phyloP scores from a whole-genome alignment of 2,797 vertebrate species.

The Picus viridis region DNA sequence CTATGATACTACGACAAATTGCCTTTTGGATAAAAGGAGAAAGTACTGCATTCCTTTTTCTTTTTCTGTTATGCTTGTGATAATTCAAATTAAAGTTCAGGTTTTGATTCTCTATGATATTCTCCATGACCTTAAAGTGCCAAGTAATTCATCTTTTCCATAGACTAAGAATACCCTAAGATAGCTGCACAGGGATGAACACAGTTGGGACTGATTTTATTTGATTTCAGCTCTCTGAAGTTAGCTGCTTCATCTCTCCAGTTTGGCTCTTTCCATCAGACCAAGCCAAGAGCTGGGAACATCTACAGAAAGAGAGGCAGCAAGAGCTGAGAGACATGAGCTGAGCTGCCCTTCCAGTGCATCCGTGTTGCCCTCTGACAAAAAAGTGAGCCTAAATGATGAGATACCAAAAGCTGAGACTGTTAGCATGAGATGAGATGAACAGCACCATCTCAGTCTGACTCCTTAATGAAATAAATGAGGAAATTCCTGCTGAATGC shows the following conservation, averaged over 20 bases:
- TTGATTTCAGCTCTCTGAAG: neutral
- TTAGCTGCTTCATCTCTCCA: neutral
- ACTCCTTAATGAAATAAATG: conserved; percentile 26
- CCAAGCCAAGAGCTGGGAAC: neutral
- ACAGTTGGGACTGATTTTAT: neutral
- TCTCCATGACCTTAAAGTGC: neutral
- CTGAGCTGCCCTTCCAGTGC: neutral
- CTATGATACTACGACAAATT: neutral
- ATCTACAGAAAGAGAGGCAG: rapidly evolving
- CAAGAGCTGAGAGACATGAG: neutral
- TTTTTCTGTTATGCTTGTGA: neutral
- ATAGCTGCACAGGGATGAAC: neutral
- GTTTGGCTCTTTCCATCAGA: neutral
- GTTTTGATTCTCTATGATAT: neutral
- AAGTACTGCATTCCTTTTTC: neutral
- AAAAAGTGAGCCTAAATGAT: neutral
- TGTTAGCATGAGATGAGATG: neutral
- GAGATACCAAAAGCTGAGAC: neutral
- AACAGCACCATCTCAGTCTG: neutral
- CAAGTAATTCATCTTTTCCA: neutral
- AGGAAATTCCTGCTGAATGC: conserved; percentile 2
- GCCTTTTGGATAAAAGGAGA: neutral
- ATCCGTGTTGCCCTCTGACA: neutral
- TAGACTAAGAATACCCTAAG: neutral
- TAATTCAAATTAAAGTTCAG: neutral